Conservation (phyloP, 2,797 vertebrate genomes). For the Microctenopoma lineatum region DNA sequence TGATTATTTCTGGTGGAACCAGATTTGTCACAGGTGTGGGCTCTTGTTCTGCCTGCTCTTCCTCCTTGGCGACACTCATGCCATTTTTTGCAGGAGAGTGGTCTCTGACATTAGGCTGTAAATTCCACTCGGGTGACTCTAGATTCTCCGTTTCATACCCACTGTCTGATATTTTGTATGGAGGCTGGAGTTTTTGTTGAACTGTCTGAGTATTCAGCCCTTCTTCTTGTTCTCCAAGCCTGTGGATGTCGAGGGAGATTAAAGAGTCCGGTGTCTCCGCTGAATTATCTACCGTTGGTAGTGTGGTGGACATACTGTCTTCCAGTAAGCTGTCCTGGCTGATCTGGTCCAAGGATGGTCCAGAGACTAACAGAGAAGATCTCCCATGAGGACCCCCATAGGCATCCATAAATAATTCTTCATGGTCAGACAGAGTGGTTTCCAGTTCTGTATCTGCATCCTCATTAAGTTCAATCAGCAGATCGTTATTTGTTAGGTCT, state of each 20-base stretch:
- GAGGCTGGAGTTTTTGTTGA: constrained; percentile 89
- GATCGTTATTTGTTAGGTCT: constrained; percentile 75
- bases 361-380: constrained; percentile 80
- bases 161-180: constrained; percentile 95
- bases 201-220: constrained; percentile 68
- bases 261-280: constrained; percentile 93
- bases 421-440: constrained; percentile 67
- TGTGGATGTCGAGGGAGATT: constrained; percentile 91
- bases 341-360: constrained; percentile 87
- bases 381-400: constrained; percentile 67
- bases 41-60: constrained; percentile 45
- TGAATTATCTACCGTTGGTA: constrained; percentile 83
- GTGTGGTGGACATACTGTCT: constrained; percentile 85
- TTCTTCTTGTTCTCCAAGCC: constrained; percentile 83
- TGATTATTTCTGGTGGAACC: constrained; percentile 87
- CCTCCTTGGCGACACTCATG: constrained; percentile 49
- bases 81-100: constrained; percentile 73
- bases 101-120: constrained; percentile 83
- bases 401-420: constrained; percentile 73
- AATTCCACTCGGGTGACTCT: constrained; percentile 98
- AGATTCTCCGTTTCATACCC: constrained; percentile 99
- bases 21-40: constrained; percentile 27
- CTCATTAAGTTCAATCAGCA: constrained; percentile 74
- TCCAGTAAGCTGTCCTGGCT: constrained; percentile 94
- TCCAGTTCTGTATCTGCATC: constrained; percentile 73